Evolutionary conservation across 92 coral and sea anemone species (phyloP).

Genomic region (Heteractis magnifica): DNA sequence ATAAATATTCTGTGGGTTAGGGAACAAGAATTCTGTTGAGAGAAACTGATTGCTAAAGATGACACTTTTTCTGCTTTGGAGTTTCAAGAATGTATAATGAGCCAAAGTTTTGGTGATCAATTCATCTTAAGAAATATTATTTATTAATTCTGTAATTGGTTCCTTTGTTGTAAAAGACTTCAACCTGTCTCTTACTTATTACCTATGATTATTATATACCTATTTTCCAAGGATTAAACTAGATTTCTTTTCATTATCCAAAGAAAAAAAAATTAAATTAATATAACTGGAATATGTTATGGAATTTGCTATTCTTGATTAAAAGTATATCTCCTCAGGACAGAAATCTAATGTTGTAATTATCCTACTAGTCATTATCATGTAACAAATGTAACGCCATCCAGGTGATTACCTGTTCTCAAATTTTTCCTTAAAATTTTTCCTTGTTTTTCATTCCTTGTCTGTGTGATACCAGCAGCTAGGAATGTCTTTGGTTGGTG

Average conservation of each 20-base stretch:
- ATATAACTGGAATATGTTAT: background rate
- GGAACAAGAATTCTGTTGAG: background rate
- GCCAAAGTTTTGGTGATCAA: slow-evolving; percentile 8
- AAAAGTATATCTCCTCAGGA: background rate
- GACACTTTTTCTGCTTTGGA: background rate
- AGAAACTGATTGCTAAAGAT: background rate
- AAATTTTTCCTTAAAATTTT: background rate
- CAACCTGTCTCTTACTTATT: slow-evolving; percentile 10
- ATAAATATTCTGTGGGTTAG: background rate
- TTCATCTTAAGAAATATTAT: slow-evolving; percentile 11
- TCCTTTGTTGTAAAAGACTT: slow-evolving; percentile 19
- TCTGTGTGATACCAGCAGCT: slow-evolving; percentile 17
- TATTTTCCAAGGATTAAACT: background rate
- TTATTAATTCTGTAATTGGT: slow-evolving; percentile 26
- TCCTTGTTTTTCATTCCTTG: background rate
- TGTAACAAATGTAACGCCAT: slow-evolving; percentile 22
- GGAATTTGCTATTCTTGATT: background rate
- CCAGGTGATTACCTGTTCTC: slow-evolving; percentile 4
- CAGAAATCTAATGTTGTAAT: background rate
- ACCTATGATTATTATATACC: background rate
- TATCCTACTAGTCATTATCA: background rate
- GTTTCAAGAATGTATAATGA: slow-evolving; percentile 9
- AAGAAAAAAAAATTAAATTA: background rate
- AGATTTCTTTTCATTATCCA: background rate
- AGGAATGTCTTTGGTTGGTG: slow-evolving; percentile 27